Base-by-base conservation (phyloP, 2,888 invertebrate genomes). In the Hirudinaria manillensis region DNA sequence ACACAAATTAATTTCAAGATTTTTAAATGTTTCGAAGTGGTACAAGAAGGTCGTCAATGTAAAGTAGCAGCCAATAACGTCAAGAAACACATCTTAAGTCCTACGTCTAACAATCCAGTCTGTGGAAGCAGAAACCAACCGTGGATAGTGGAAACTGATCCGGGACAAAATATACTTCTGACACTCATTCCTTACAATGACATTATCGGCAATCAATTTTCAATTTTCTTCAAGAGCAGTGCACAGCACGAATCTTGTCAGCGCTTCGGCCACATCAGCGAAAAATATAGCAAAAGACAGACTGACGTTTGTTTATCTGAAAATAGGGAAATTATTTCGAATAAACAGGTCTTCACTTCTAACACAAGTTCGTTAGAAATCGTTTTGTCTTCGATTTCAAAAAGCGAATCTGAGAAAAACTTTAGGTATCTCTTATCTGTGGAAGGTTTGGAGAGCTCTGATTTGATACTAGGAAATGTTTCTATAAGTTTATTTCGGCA, bases 121-220 rank as follows among this genome's bases (percentile, higher is more conserved):
- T 61, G 61, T 29, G 61, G 61, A 24, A 6, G 24, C 29, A 61
- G 10, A 61, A 61, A 61, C 29, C 24, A 61, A 27, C 61, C 61
- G 1, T 61, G 61, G 61, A 61, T 29, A 24, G 61, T 61, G 29
- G 61, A 61, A 61, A 61, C 61, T 61, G 29, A 61, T 29, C 24
- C 61, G 13, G 61, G 61, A 21, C 61, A 61, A 61, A 61, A 61
- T 13, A 61, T 61, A 45, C 45, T 45, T 16, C 10, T 45, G 13
- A 45, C 10, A 45, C 45, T 16, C 3, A 45, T 45, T 45, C 45
- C 45, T 45, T 45, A 45, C 13, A 16, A 45, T 16, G 16, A 45
- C 45, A 45, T 45, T 45, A 45, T 10, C 45, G 45, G 45, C 45
- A 45, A 45, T 6, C 3, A 45, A 45, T 45, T 45, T 45, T 45